These are phyloP conservation scores for Teinopalpus imperialis DNA, from an alignment of 2,888 invertebrate species.

Conservation along the genomic window DNA sequence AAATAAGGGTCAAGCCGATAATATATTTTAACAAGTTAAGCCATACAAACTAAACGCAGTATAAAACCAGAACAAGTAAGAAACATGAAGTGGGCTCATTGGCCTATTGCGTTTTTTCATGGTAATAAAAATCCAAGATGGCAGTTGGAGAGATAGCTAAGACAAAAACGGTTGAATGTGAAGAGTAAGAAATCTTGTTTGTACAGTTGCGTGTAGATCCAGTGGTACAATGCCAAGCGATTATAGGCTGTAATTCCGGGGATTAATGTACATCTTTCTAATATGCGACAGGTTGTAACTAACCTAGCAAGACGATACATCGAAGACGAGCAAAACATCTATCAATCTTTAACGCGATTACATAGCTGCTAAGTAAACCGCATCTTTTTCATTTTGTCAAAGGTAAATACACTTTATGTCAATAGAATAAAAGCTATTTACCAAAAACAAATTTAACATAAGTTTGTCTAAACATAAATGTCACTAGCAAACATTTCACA, in stretches of 20 bases:
- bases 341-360: constrained; percentile 20
- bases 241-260: neutral
- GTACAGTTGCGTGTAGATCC: constrained; percentile 11
- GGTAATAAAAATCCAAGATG: constrained; percentile 30
- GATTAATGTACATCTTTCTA: neutral
- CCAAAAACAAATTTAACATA: no score
- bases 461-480: no score
- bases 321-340: constrained; percentile 13
- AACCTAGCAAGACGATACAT: neutral
- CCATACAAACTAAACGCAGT: constrained; percentile 24
- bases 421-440: neutral
- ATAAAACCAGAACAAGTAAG: constrained; percentile 26
- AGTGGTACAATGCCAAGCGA: neutral
- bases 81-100: constrained; percentile 31
- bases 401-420: neutral
- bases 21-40: no score
- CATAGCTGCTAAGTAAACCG: constrained; percentile 1
- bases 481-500: no score
- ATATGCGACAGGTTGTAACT: neutral
- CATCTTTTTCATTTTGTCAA: neutral
- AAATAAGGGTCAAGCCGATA: no score
- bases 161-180: constrained; percentile 23
- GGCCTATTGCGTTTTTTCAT: constrained; percentile 33
- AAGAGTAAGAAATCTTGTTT: constrained; percentile 19
- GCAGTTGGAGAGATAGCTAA: constrained; percentile 26